Evolutionary conservation across 2,888 invertebrate species (phyloP), one percentile per base, ranked within the genome.

Genomic region (Frankliniella intonsa): DNA sequence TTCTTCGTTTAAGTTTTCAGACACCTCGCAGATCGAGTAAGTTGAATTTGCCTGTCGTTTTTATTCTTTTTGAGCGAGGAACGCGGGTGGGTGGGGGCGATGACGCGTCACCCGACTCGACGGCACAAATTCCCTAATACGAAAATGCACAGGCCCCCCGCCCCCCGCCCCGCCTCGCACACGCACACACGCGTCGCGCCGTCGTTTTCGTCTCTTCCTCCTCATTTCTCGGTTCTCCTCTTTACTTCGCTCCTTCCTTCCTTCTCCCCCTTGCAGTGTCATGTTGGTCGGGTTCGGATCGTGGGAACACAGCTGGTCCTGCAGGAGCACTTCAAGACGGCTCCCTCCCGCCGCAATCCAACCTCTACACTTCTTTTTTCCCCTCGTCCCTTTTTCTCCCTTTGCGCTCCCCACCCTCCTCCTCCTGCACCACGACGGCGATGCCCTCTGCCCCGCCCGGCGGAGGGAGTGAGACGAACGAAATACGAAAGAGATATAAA

Each of bases 271-370:
- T 10, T 76, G 69, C 69, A 76, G 69, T 76, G 69, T 76, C 69
- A 76, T 76, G 69, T 76, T 76, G 69, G 55, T 55, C 19, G 17
- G 55, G 55, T 22, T 22, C 69, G 69, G 69, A 76, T 76, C 69
- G 69, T 76, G 69, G 69, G 69, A 76, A 76, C 69, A 25, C 69
- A 76, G 69, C 69, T 76, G 69, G 69, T 25, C 25, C 69, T 76
- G 69, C 69, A 76, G 69, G 69, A 76, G 69, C 69, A 76, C 69
- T 76, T 76, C 69, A 76, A 76, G 69, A 76, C 69, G 69, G 69
- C 25, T 25, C 22, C 14, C 17, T 62, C 62, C 69, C 69, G 69
- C 25, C 69, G 69, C 69, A 76, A n/a, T 22, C 22, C 69, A 76
- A 76, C 25, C 69, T 22, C 69, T 5, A 55, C 55, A 55, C 55